Evolutionary conservation across 2,797 vertebrate species (phyloP).

Genomic region (Thripadectes ignobilis): DNA sequence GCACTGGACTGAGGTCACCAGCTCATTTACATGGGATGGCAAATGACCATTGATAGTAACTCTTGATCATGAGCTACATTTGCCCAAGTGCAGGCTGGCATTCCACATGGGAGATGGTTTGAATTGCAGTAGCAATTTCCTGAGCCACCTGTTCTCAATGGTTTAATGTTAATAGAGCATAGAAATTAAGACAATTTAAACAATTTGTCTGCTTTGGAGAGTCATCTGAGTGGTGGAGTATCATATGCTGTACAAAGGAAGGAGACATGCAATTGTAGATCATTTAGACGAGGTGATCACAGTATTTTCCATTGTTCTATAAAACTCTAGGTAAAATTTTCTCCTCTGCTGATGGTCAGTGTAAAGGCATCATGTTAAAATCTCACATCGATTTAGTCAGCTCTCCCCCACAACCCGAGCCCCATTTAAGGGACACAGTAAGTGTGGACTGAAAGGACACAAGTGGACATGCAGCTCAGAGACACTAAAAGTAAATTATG

Average conservation of each 20-base stretch:
- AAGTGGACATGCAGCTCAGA: background rate
- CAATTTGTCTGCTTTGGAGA: background rate
- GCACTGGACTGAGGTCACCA: background rate
- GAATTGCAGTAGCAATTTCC: background rate
- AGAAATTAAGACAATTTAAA: background rate
- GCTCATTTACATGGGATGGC: background rate
- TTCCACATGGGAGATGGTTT: background rate
- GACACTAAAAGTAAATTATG: background rate
- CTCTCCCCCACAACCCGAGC: background rate
- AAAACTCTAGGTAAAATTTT: background rate
- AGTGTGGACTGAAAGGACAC: background rate
- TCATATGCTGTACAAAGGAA: background rate
- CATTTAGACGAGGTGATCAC: accelerated
- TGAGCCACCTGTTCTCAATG: background rate
- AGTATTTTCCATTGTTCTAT: background rate
- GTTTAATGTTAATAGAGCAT: background rate
- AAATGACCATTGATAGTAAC: background rate
- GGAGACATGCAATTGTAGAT: background rate
- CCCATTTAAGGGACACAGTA: background rate
- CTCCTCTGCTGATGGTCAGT: background rate
- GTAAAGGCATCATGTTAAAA: background rate
- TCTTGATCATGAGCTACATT: background rate
- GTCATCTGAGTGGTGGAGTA: background rate
- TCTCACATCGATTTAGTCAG: background rate
- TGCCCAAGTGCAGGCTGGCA: background rate